Evolutionary conservation across 2,797 vertebrate species (phyloP), one percentile per base, ranked within the genome.

Genomic region (Apogon talboti): DNA sequence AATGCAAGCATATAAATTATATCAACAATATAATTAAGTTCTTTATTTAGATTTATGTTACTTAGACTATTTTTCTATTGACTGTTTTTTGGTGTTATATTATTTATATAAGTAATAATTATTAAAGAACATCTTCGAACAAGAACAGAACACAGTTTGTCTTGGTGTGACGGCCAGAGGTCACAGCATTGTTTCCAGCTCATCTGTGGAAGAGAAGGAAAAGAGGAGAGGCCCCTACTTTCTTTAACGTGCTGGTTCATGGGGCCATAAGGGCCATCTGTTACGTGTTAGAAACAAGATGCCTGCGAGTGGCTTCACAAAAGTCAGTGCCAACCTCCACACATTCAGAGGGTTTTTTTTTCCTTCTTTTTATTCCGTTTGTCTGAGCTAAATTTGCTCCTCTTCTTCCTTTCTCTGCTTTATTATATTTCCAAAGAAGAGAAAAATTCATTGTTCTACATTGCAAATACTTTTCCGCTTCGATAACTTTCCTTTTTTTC

Each of bases 221-320:
- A 66, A 61, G 43, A 66, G 41, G 38, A 64, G 69, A 71, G 76
- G 77, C 58, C 78, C 43, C 64, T 40, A 51, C 47, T 82, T 61
- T 67, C 67, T 78, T 75, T 71, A 66, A 78, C 78, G 69, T 41
- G 4, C 3, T 42, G 41, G 48, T 83, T 82, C 65, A 45, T 47
- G 51, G 73, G 67, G 42, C 67, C 74, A 65, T 66, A 61, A 79
- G 68, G 57, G 46, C 78, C 91, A 92, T 93, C 91, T 93, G 92
- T 78, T 90, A 70, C 51, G 76, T 73, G 87, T 93, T 92, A 92
- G 85, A 80, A 87, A 89, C 79, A 83, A 89, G 82, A 92, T 86
- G 86, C 81, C 81, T 87, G 58, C 69, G 69, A 66, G 85, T 88
- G 81, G 74, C 83, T 91, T 90, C 78, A 49, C 33, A 71, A 81